Evolutionary conservation across 2,113 vertebrate species (phyloP), one percentile per base, ranked within the genome.

Genomic region (Osmerus mordax): DNA sequence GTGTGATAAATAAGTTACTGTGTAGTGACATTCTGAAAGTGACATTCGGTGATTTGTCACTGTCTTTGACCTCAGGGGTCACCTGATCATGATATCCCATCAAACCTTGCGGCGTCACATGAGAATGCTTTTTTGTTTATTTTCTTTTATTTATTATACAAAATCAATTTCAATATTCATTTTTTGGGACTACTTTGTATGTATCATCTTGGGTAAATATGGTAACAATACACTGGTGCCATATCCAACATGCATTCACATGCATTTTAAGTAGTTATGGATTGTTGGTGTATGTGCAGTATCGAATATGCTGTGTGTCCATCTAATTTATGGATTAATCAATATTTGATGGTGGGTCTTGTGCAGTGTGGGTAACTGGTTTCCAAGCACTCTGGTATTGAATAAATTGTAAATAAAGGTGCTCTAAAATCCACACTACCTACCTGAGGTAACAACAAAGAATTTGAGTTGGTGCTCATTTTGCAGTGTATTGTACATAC

Each of bases 51-150:
- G 18, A 65, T 77, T 80, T 71, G 78, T 76, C 73, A 71, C 63
- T 65, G 16, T 16, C 64, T 7, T 29, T 65, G 68, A 73, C 81
- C 15, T 72, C 70, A 76, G 60, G n/a, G 61, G 54, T 53, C 62
- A 68, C 15, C 67, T 75, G 21, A 81, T 87, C 73, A 64, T 65
- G 68, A 83, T 81, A 65, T 21, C 71, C 59, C n/a, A 70, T 76
- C 71, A 65, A 63, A 13, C 59, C 29, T 59, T 60, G 56, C 52
- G 28, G 64, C 29, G 32, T 29, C 55, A 12, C 36, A 41, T 41
- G 36, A 41, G 6, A 41, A 41, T 41, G 36, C 23, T 41, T 41
- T 41, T 9, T 41, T 41, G 8, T 9, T 41, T 41, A 4, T 32
- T 32, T 32, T 32, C 23, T 23, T 32, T 32, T 32, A 32, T 41